These are phyloP conservation scores for Sclerurus mexicanus DNA, from an alignment of 2,113 vertebrate species.

Conservation along the genomic window DNA sequence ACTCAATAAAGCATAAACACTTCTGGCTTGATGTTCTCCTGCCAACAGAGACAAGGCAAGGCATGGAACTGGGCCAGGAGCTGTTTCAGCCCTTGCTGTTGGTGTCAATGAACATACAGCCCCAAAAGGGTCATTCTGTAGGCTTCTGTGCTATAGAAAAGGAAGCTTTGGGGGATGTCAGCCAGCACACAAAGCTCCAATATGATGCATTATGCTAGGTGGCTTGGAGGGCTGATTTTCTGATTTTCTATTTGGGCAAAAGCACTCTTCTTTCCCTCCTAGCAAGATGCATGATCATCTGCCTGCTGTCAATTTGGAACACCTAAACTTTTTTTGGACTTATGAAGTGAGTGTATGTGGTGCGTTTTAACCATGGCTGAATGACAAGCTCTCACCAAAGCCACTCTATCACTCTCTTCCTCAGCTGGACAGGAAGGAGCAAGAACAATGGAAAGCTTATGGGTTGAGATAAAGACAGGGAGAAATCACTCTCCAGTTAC, in stretches of 20 bases:
- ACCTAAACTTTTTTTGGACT: background rate
- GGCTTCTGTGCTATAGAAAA: background rate
- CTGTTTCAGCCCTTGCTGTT: background rate
- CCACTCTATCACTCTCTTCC: background rate
- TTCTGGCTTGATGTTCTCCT: background rate
- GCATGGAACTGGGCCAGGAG: background rate
- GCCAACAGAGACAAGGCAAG: background rate
- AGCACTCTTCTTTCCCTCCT: background rate
- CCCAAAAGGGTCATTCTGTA: background rate
- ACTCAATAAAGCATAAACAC: background rate
- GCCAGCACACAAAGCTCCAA: background rate
- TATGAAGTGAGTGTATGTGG: accelerated
- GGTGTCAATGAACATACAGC: background rate
- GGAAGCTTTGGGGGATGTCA: background rate
- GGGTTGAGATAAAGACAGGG: background rate
- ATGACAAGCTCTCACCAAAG: background rate
- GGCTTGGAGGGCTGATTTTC: background rate
- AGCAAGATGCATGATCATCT: background rate
- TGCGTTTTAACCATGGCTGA: background rate
- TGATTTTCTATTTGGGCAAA: background rate
- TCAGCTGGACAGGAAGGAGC: background rate
- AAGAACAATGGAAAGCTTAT: background rate
- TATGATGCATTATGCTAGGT: background rate
- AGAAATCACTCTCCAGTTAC: background rate
- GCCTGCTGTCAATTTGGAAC: background rate